These are phyloP conservation scores for Kryptolebias ocellatus DNA, from an alignment of 2,797 vertebrate genomes.

Conservation along the genomic window DNA sequence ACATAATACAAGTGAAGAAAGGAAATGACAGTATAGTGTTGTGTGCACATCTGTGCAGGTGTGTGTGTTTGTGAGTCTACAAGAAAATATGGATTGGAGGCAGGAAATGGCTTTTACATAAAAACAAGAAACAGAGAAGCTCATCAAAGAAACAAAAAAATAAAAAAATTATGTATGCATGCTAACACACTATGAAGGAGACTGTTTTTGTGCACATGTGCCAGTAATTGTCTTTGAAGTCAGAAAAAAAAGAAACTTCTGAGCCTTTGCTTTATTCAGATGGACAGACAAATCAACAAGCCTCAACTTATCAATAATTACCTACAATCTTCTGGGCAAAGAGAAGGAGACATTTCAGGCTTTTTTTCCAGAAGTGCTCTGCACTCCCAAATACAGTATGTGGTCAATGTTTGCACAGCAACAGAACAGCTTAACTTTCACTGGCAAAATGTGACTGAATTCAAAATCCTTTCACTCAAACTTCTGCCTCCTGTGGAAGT, in stretches of 20 bases:
- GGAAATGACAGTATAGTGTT: slow-evolving; percentile 1
- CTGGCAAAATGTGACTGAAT: slow-evolving; percentile 38
- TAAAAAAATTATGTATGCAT: slow-evolving; percentile 46
- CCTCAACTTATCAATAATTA: slow-evolving; percentile 46
- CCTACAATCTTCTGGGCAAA: slow-evolving; percentile 22
- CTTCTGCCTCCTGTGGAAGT: slow-evolving; percentile 72
- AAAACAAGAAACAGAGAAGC: slow-evolving; percentile 35
- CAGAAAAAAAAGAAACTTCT: slow-evolving; percentile 49
- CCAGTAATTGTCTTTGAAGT: slow-evolving; percentile 64
- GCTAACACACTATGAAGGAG: slow-evolving; percentile 43
- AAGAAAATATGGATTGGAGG: neutral
- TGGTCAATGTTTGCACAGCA: slow-evolving; percentile 21
- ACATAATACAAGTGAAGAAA: slow-evolving; percentile 31
- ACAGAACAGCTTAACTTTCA: slow-evolving; percentile 37
- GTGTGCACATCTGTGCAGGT: slow-evolving; percentile 9
- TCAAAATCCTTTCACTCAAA: slow-evolving; percentile 13
- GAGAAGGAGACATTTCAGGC: slow-evolving; percentile 13
- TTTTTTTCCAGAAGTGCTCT: neutral
- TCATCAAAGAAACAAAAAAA: slow-evolving; percentile 50
- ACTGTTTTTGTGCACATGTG: slow-evolving; percentile 24
- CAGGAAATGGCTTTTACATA: slow-evolving; percentile 8
- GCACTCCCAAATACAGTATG: neutral
- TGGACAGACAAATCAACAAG: slow-evolving; percentile 38
- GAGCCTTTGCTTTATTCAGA: slow-evolving; percentile 57
- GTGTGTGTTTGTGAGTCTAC: slow-evolving; percentile 18